Conservation (phyloP, 2,888 invertebrate species). For the Nebria salina region DNA sequence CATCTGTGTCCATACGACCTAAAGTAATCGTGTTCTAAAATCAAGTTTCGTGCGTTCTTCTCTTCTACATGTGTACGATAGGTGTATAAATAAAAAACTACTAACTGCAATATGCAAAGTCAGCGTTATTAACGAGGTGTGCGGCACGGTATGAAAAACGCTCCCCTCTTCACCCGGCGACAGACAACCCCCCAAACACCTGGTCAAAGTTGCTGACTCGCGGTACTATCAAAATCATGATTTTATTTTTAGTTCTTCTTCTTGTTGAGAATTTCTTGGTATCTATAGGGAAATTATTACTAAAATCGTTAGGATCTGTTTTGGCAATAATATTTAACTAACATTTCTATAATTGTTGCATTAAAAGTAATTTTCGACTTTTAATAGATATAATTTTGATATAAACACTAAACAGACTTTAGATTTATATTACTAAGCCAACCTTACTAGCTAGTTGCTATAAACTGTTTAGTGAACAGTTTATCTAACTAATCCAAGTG, state of each 20-base stretch:
- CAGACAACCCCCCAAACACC: not conserved
- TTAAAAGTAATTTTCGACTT: too few species aligned
- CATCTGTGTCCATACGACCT: slow-evolving; percentile 24
- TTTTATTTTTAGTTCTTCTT: not conserved
- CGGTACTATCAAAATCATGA: slow-evolving; percentile 40
- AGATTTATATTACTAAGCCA: too few species aligned
- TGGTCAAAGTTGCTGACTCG: slow-evolving; percentile 15
- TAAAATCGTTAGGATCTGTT: too few species aligned
- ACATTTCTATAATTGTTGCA: too few species aligned
- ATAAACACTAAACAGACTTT: too few species aligned
- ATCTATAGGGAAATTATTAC: not conserved
- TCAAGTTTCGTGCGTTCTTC: slow-evolving; percentile 6
- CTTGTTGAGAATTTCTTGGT: not conserved
- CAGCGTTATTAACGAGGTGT: slow-evolving; percentile 63
- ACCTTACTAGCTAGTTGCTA: too few species aligned
- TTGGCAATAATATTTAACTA: too few species aligned
- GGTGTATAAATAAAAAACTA: not conserved
- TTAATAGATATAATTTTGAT: too few species aligned
- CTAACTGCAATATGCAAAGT: slow-evolving; percentile 60
- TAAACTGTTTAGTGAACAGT: too few species aligned
- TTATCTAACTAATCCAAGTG: too few species aligned
- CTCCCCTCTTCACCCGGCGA: not conserved
- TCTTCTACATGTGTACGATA: not conserved
- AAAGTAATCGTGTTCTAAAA: slow-evolving; percentile 18
- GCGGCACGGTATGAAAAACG: slow-evolving; percentile 36